Conservation (phyloP, 2,113 vertebrate species). For the Onychostoma macrolepis region DNA sequence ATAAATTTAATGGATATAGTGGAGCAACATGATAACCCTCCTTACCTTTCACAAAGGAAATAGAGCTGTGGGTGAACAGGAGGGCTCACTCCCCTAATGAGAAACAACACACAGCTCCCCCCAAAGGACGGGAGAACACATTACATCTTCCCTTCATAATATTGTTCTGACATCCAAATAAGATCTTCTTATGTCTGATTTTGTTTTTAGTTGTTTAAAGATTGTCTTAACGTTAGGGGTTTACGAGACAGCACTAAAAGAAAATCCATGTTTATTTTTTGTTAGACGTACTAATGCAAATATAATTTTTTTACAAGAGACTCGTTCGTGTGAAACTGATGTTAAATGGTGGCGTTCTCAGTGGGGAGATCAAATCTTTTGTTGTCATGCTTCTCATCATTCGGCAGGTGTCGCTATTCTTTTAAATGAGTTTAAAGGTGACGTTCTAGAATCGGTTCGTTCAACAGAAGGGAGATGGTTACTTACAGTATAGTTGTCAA, state of each 20-base stretch:
- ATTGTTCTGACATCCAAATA: not conserved
- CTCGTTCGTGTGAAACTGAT: not conserved
- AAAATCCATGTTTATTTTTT: not conserved
- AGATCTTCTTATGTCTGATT: no score
- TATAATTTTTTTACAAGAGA: not conserved
- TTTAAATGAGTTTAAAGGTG: not conserved
- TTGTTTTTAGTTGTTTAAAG: not conserved
- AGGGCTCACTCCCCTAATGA: no score
- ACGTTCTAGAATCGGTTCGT: not conserved
- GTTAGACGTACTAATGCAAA: not conserved
- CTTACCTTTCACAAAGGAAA: no score
- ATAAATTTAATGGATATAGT: no score
- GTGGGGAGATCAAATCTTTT: not conserved
- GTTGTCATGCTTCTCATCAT: not conserved
- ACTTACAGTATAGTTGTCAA: not conserved
- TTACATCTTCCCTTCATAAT: no score
- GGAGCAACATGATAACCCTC: no score
- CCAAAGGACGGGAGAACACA: no score
- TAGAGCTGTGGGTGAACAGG: no score
- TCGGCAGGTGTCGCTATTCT: not conserved
- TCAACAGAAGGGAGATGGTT: not conserved
- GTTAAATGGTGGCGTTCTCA: not conserved
- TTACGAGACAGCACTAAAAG: not conserved
- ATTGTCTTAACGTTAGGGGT: not conserved
- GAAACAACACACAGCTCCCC: no score